Evolutionary conservation across 2,888 invertebrate species (phyloP), one percentile per base, ranked within the genome.

Genomic region (Orthonevra nobilis): DNA sequence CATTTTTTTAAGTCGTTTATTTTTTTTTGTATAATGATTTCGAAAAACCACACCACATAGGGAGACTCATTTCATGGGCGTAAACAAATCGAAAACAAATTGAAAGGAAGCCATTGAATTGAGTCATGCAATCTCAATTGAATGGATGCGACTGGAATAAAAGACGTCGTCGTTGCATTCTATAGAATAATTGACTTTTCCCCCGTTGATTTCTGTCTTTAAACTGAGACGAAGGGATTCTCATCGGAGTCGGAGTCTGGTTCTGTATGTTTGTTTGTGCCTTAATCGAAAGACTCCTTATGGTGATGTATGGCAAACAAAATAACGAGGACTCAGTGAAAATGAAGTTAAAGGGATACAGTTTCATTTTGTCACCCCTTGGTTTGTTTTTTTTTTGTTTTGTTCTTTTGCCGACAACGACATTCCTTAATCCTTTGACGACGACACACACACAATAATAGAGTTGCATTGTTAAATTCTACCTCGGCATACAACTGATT

Each of bases 341-440:
- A 48, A 61, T 61, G 61, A 32, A 68, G 26, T 2, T n/a, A 48
- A 54, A 73, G 32, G 30, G 58, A 60, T 36, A 68, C 23, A 46
- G n/a, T 42, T 17, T 26, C 54, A 36, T 58, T 28, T 20, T 23
- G 44, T 46, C 9, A 4, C 26, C 6, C 2, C 10, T 10, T 26
- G 20, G 42, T 10, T 10, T 40, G 23, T 26, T 12, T 46, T 17
- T 28, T 12, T 46, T 32, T 32, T 50, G n/a, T 32, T 58, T 46
- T 72, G 12, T 40, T 30, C 20, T 63, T 63, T 32, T 48, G 14
- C 54, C 56, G 68, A 48, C 48, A 50, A 52, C 30, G 58, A 52
- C 50, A 58, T 34, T 66, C 60, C 34, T 40, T 72, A 66, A 79
- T 79, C 77, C 77, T 72, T 72, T 79, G 38, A 54, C 54, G 63